Percentiles rank a stretch among this genome's conserved stretches.
These are phyloP conservation scores for Cyrtonyx montezumae DNA, from an alignment of 2,113 vertebrate genomes.

Conservation along the genomic window DNA sequence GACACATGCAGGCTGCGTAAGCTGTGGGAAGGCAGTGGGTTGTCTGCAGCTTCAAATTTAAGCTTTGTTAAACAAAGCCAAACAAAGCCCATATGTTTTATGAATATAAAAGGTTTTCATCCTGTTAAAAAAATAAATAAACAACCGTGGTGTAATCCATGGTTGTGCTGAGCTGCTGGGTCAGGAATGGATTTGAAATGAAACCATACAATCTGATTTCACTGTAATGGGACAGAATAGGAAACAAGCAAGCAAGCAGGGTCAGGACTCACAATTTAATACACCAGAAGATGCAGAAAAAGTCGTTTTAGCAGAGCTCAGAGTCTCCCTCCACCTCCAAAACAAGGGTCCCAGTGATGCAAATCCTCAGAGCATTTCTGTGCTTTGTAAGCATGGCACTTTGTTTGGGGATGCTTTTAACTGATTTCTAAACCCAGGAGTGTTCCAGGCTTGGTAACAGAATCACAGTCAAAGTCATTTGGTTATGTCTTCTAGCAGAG, in stretches of 20 bases:
- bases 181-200: neutral
- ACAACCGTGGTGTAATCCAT: neutral
- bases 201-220: neutral
- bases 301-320: neutral
- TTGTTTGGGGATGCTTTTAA: fast-evolving
- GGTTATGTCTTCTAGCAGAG: neutral
- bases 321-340: neutral
- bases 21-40: constrained; percentile 7
- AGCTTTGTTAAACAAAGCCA: constrained; percentile 47
- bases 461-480: neutral
- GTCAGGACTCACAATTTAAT: neutral
- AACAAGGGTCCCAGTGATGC: fast-evolving
- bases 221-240: neutral
- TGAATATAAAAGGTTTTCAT: constrained; percentile 34
- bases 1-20: neutral
- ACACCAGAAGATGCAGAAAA: neutral
- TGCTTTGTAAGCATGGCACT: neutral
- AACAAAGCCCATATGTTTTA: constrained; percentile 46
- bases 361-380: neutral
- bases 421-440: neutral
- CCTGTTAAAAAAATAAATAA: neutral
- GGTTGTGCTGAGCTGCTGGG: neutral
- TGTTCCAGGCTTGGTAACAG: neutral
- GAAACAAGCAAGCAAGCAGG: neutral
- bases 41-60: constrained; percentile 44